Base-by-base conservation (phyloP, 1,140 invertebrate genomes). In the Brachystomella parvula region DNA sequence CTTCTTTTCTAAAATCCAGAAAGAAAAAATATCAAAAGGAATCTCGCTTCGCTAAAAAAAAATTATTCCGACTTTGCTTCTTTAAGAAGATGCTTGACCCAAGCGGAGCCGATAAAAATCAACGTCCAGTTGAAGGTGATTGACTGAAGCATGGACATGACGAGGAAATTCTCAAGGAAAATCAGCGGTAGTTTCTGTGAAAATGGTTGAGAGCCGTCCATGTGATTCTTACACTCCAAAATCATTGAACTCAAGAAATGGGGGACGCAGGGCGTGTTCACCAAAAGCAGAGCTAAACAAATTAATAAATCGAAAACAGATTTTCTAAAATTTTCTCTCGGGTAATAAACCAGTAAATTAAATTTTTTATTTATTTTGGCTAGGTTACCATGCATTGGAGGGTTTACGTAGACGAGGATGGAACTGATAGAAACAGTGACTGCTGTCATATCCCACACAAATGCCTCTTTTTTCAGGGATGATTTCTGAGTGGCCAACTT, bases 101-200 rank as follows among this genome's bases (percentile, higher is more conserved):
- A 63, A 12, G 61, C 61, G 2, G 35, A 35, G 2, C 61, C 61
- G 2, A 63, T 2, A 26, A 47, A 63, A 31, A 63, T 47, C 35
- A 63, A n/a, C 2, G 44, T 28, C 61, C 61, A 63, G 26, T 63
- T 63, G 32, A 63, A 63, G 2, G 61, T 63, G 17, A 21, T 26
- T 21, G 35, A 3, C 19, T 47, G 21, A 19, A 63, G 31, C 44
- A 63, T 33, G 19, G 29, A 32, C 28, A 33, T 63, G 2, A 63
- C 30, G 26, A 53, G 9, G 31, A 28, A 47, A 33, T 63, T 63
- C 26, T 63, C 61, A 24, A 63, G 24, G 12, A 63, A 47, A n/a
- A 63, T 53, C 17, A 47, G 49, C 15, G 61, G 61, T 28, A 63
- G 3, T 53, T 63, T 63, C 2, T 49, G 3, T 2, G 21, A 19